These are phyloP conservation scores for Pachymerium ferrugineum DNA, from an alignment of 2,888 invertebrate genomes.

Conservation along the genomic window DNA sequence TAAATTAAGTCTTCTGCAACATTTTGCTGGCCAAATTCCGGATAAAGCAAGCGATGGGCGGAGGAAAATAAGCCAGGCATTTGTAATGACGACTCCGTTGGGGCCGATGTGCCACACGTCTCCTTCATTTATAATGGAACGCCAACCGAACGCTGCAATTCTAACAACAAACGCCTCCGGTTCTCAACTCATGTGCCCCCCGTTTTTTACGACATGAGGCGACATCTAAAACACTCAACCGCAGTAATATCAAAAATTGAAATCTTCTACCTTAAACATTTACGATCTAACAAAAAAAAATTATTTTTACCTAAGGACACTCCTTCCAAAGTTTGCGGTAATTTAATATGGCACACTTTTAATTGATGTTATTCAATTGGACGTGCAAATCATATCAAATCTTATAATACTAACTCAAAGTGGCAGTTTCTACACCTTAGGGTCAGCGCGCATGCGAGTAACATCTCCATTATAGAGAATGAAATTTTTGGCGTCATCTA, in stretches of 20 bases:
- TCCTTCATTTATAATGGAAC: background rate
- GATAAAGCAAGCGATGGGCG: background rate
- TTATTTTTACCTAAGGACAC: background rate
- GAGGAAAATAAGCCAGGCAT: background rate
- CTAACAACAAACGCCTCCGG: background rate
- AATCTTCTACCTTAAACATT: too few species aligned
- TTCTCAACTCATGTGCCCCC: background rate
- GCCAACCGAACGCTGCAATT: background rate
- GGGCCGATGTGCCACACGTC: background rate
- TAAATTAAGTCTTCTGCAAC: too few species aligned
- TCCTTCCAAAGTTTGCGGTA: background rate
- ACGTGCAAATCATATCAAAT: background rate
- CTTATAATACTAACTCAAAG: too few species aligned
- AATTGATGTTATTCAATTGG: background rate
- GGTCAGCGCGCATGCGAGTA: too few species aligned
- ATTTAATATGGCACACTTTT: background rate
- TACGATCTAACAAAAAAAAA: background rate
- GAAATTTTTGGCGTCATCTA: too few species aligned
- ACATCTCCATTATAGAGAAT: too few species aligned
- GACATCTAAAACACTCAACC: background rate
- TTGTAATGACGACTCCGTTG: constrained; percentile 3
- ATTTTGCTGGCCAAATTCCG: too few species aligned
- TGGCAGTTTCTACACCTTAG: too few species aligned
- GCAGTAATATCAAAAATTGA: background rate
- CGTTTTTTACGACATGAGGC: background rate